These are phyloP conservation scores for Diachasma alloeum DNA, from an alignment of 1,140 invertebrate species.

Conservation along the genomic window DNA sequence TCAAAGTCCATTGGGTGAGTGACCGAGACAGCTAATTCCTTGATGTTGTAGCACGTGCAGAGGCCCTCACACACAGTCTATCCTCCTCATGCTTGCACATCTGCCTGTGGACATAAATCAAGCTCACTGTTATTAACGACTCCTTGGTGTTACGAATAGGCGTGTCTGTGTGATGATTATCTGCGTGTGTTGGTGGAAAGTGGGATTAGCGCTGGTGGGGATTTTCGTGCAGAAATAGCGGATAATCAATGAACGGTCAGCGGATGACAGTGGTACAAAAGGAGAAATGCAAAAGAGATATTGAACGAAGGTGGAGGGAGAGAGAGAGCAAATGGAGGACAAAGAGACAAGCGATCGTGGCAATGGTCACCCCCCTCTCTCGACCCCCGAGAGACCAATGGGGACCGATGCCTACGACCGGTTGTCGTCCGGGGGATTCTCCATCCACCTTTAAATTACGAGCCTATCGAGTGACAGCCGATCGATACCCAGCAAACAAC, in stretches of 20 bases:
- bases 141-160: slow-evolving; percentile 19
- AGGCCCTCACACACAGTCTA: neutral
- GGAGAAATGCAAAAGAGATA: slow-evolving; percentile 15
- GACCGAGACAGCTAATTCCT: neutral
- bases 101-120: slow-evolving; percentile 42
- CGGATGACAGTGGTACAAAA: slow-evolving; percentile 9
- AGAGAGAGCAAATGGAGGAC: neutral
- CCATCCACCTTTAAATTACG: neutral
- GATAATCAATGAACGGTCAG: slow-evolving; percentile 20
- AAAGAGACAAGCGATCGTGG: neutral
- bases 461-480: neutral
- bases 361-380: slow-evolving; percentile 9
- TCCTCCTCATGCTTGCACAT: slow-evolving; percentile 14
- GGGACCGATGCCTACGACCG: neutral
- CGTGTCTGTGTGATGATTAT: neutral
- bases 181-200: too few relatives aligned
- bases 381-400: slow-evolving; percentile 2
- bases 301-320: neutral
- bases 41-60: slow-evolving; percentile 19
- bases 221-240: neutral
- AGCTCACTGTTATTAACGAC: slow-evolving; percentile 33
- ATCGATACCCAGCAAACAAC: neutral
- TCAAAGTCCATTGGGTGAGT: neutral
- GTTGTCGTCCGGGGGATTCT: neutral
- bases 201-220: neutral